Evolutionary conservation across 2,113 vertebrate genomes (phyloP).

Genomic region (Chlamydotis undulata): DNA sequence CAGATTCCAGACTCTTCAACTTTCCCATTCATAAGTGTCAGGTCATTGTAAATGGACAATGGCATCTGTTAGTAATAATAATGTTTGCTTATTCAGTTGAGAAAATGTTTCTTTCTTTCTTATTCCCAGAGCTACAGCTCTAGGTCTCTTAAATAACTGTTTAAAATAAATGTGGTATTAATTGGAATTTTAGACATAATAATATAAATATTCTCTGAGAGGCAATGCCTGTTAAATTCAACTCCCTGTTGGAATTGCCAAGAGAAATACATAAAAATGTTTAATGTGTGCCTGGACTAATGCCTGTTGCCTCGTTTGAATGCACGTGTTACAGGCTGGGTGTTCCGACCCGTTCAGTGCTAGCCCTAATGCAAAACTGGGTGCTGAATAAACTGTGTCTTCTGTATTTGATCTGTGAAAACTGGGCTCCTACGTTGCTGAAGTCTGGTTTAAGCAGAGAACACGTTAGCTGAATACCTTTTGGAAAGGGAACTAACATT

Average conservation of each 20-base stretch:
- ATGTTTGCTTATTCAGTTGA: conserved; percentile 52
- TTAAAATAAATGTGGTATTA: neutral
- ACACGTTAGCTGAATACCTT: neutral
- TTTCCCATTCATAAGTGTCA: conserved; percentile 8
- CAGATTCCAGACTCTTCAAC: conserved; percentile 44
- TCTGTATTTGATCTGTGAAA: neutral
- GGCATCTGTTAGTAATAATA: conserved; percentile 40
- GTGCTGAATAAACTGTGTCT: neutral
- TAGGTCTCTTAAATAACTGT: neutral
- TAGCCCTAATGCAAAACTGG: neutral
- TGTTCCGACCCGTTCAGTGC: neutral
- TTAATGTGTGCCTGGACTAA: neutral
- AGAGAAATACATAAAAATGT: neutral
- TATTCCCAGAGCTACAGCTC: neutral
- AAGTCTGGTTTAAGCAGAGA: neutral
- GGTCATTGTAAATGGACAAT: conserved; percentile 41
- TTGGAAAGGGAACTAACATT: neutral
- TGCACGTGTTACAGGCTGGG: neutral
- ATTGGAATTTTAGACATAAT: conserved; percentile 23
- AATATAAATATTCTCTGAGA: conserved; percentile 4
- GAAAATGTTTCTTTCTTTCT: conserved; percentile 37
- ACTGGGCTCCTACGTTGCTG: neutral
- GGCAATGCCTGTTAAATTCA: neutral
- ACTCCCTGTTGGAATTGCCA: neutral
- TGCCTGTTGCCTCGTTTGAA: neutral